Evolutionary conservation across 2,797 vertebrate species (phyloP), one percentile per base, ranked within the genome.

Genomic region (Ctenosaura bakeri): DNA sequence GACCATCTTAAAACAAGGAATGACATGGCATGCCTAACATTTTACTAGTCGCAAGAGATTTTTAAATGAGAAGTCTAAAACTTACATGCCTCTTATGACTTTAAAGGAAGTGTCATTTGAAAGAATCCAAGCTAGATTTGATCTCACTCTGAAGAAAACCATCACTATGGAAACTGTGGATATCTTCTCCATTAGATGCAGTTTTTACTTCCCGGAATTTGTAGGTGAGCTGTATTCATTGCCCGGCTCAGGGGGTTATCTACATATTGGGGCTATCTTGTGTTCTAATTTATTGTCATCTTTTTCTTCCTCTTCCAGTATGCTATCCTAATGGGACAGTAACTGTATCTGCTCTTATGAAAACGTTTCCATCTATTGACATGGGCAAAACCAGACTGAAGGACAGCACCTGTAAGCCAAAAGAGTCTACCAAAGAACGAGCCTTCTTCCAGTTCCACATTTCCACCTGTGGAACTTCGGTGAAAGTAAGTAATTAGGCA

Each of bases 361-460:
- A 87, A 86, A 94, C 93, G 1, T 59, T 95, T 78, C 94, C 95
- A 69, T 90, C 74, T 83, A 96, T 91, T 29, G 93, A 94, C 64
- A 96, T 97, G 86, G 89, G 93, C 52, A 95, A 93, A 94, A 93
- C 93, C 35, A 96, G 93, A 54, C 96, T 98, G 4, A 59, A 95
- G 16, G 96, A 98, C 59, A 86, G 69, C 38, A 89, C 81, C 56
- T 98, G 98, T 92, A 93, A 94, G 50, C 97, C 97, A n/a, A 96
- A 66, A 91, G 96, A 98, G 4, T 88, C 88, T 0, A 96, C 96
- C 1, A n/a, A 93, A 80, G 94, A 84, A 83, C 96, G 95, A 29
- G 97, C 96, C 13, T 97, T 98, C 69, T 98, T 98, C 95, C 96
- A 95, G 20, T 97, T 98, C 89, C 94, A 96, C 0, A 59, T 98